phyloP scores from a whole-genome alignment of 2,797 vertebrate species.

The Vireo griseus region DNA sequence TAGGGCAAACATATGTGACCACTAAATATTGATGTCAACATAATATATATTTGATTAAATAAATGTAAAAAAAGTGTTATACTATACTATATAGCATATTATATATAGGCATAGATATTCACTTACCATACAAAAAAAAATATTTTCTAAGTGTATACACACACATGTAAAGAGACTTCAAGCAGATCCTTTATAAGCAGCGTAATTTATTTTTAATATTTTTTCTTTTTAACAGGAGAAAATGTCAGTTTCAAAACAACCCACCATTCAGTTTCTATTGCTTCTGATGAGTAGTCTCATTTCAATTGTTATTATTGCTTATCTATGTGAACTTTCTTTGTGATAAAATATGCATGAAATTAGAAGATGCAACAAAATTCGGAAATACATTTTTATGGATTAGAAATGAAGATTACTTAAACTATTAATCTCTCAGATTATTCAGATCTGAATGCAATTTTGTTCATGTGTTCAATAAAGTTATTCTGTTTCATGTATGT shows the following conservation, averaged over 20 bases:
- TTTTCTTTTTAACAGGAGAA: not conserved
- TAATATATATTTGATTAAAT: not conserved
- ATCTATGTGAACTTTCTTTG: not conserved
- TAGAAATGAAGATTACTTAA: not conserved
- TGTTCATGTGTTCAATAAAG: not conserved
- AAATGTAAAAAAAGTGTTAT: not conserved
- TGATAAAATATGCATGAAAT: not conserved
- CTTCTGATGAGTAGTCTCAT: not conserved
- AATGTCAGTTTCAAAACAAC: not conserved
- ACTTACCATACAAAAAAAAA: not conserved
- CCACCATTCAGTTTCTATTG: not conserved
- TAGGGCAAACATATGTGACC: not conserved
- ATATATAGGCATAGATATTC: not conserved
- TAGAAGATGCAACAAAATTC: not conserved
- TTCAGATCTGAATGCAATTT: not conserved
- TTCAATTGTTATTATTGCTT: not conserved
- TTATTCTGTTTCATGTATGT: not conserved
- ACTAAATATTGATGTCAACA: not conserved
- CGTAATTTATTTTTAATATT: not conserved
- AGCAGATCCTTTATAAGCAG: not conserved
- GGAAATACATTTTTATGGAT: not conserved
- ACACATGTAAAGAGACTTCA: not conserved
- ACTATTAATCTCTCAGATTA: not conserved
- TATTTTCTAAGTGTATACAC: not conserved
- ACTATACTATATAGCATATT: not conserved